Evolutionary conservation across 2,113 vertebrate genomes (phyloP).

Genomic region (Oncorhynchus clarkii): DNA sequence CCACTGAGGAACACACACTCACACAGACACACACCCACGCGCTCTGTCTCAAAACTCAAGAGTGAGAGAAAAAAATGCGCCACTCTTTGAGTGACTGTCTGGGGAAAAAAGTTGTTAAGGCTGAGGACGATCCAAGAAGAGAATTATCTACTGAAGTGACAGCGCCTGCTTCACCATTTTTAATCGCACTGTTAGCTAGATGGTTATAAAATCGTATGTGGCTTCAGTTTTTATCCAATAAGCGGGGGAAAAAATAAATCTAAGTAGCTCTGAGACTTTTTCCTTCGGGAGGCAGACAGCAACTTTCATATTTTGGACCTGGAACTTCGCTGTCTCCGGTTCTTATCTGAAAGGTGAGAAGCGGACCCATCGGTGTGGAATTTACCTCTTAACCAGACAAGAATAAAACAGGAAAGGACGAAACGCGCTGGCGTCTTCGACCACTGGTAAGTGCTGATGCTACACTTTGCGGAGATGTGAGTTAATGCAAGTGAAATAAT

Average conservation of each 20-base stretch:
- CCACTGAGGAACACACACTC: constrained; percentile 48
- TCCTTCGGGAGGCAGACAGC: neutral
- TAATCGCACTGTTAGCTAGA: constrained; percentile 33
- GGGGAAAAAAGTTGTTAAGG: constrained; percentile 65
- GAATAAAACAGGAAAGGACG: constrained; percentile 19
- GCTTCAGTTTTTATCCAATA: constrained; percentile 43
- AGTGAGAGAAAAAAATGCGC: constrained; percentile 65
- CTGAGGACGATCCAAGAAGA: constrained; percentile 60
- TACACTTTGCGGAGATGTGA: constrained; percentile 64
- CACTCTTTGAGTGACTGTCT: constrained; percentile 70
- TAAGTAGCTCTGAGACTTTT: constrained; percentile 9
- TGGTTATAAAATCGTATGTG: constrained; percentile 40
- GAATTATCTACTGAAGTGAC: constrained; percentile 49
- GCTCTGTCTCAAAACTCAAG: constrained; percentile 67
- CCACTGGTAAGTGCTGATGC: constrained; percentile 76
- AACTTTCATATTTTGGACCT: constrained; percentile 36
- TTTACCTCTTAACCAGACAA: constrained; percentile 52
- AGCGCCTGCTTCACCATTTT: constrained; percentile 47
- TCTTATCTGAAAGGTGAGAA: neutral
- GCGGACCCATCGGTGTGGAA: constrained; percentile 47
- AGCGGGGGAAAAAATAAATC: constrained; percentile 29
- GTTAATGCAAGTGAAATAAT: constrained; percentile 73
- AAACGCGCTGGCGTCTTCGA: constrained; percentile 35
- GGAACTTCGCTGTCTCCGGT: constrained; percentile 20
- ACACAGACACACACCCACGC: constrained; percentile 43